These are phyloP conservation scores for Siderastrea radians DNA, from an alignment of 92 coral and sea anemone genomes.

Conservation along the genomic window DNA sequence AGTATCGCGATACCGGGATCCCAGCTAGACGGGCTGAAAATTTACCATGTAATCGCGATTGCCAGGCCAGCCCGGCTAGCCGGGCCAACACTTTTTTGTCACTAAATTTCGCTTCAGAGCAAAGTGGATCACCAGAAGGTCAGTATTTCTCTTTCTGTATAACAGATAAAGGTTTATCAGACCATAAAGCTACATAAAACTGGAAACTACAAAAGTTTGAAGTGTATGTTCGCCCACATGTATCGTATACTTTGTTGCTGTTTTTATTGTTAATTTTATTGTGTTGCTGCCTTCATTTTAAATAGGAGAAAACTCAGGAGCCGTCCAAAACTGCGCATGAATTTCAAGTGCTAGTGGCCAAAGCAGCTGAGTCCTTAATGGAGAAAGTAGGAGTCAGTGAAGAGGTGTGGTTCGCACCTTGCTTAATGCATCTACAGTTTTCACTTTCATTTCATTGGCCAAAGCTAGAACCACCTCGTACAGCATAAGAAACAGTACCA, in stretches of 20 bases:
- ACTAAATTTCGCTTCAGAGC: too few relatives aligned
- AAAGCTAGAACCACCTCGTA: too few relatives aligned
- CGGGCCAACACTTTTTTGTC: too few relatives aligned
- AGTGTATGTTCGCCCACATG: too few relatives aligned
- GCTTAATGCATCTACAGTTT: too few relatives aligned
- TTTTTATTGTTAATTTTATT: not conserved
- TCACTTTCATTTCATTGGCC: not conserved
- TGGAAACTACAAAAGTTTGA: not conserved
- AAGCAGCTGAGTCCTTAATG: slow-evolving; percentile 87
- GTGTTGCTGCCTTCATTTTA: not conserved
- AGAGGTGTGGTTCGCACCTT: slow-evolving; percentile 65
- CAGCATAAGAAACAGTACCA: not conserved
- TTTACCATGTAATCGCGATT: too few relatives aligned
- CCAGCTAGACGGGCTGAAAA: too few relatives aligned
- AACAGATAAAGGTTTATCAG: too few relatives aligned
- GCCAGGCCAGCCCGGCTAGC: too few relatives aligned
- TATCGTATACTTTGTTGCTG: not conserved
- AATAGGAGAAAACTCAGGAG: slow-evolving; percentile 73
- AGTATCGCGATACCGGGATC: too few relatives aligned
- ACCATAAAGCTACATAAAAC: not conserved
- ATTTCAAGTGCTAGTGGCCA: slow-evolving; percentile 90
- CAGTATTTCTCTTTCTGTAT: too few relatives aligned
- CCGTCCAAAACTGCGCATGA: slow-evolving; percentile 89
- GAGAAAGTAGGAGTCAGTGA: slow-evolving; percentile 93
- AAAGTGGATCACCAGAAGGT: too few relatives aligned